These are phyloP conservation scores for Nautilus pompilius DNA, from an alignment of 1,140 invertebrate genomes.

Conservation along the genomic window DNA sequence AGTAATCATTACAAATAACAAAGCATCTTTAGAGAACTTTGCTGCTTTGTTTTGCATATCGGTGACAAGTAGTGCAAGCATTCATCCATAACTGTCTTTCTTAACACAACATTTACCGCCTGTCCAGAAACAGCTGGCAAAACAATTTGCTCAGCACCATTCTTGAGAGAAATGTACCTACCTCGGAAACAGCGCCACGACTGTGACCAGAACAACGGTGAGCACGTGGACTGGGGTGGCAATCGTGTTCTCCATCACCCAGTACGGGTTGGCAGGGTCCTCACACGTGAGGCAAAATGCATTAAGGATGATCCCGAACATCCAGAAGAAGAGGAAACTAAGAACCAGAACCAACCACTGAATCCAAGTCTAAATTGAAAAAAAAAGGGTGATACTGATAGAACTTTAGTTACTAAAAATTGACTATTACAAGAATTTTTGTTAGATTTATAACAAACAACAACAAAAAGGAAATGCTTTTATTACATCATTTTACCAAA, in stretches of 20 bases:
- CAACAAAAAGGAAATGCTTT: too few relatives aligned
- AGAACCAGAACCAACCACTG: constrained; percentile 73
- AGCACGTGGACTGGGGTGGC: constrained; percentile 75
- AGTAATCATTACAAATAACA: background rate
- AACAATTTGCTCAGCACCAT: background rate
- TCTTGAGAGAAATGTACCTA: constrained; percentile 51
- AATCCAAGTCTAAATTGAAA: constrained; percentile 75
- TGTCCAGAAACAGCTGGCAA: background rate
- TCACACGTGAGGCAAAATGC: constrained; percentile 71
- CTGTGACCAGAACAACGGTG: constrained; percentile 70
- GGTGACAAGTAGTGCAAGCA: background rate
- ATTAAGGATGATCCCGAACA: constrained; percentile 82
- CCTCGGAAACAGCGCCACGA: constrained; percentile 82
- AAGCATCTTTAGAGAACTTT: background rate
- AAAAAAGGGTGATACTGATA: too few relatives aligned
- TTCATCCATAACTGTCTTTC: background rate
- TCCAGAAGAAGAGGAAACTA: constrained; percentile 78
- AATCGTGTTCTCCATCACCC: constrained; percentile 79
- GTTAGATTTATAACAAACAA: too few relatives aligned
- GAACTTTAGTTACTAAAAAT: too few relatives aligned
- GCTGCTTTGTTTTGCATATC: background rate
- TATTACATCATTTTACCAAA: too few relatives aligned
- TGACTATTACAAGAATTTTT: too few relatives aligned
- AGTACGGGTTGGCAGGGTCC: constrained; percentile 66
- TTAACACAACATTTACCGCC: background rate